Evolutionary conservation across 2,888 invertebrate genomes (phyloP).

Genomic region (Agapetus fuscipes): DNA sequence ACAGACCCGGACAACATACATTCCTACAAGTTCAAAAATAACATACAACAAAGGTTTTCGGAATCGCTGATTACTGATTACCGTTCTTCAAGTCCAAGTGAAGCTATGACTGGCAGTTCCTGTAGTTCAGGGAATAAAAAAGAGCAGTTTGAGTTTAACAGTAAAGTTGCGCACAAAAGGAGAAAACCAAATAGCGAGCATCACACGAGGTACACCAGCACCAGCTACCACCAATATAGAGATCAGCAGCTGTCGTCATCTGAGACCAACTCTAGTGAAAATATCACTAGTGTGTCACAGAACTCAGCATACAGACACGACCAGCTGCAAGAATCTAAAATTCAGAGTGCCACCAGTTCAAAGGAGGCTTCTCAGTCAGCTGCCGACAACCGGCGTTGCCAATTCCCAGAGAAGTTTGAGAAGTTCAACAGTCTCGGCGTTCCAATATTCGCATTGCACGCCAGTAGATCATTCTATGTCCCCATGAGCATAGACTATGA

Average conservation of each 20-base stretch:
- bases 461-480: conserved; percentile 82
- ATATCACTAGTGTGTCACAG: conserved; percentile 8
- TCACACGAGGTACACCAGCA: conserved; percentile 10
- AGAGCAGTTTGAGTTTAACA: conserved; percentile 10
- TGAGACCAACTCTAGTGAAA: conserved; percentile 16
- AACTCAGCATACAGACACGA: conserved; percentile 8
- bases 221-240: conserved; percentile 11
- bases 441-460: conserved; percentile 84
- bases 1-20: conserved; percentile 41
- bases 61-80: conserved; percentile 34
- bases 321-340: conserved; percentile 4
- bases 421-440: conserved; percentile 40
- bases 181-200: conserved; percentile 12
- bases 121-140: conserved; percentile 7
- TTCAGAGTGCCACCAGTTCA: too few species aligned
- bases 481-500: conserved; percentile 74
- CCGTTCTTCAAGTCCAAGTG: conserved; percentile 18
- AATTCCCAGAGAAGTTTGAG: background rate
- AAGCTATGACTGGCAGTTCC: conserved; percentile 8
- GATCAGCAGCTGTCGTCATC: conserved; percentile 14
- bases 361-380: too few species aligned
- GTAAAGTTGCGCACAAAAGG: conserved; percentile 15
- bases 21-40: conserved; percentile 89
- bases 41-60: conserved; percentile 81
- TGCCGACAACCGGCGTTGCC: conserved; percentile 12